Percentiles rank a stretch among this genome's conserved stretches.
These are phyloP conservation scores for Bicyclus anynana DNA, from an alignment of 1,140 invertebrate genomes.

Conservation along the genomic window DNA sequence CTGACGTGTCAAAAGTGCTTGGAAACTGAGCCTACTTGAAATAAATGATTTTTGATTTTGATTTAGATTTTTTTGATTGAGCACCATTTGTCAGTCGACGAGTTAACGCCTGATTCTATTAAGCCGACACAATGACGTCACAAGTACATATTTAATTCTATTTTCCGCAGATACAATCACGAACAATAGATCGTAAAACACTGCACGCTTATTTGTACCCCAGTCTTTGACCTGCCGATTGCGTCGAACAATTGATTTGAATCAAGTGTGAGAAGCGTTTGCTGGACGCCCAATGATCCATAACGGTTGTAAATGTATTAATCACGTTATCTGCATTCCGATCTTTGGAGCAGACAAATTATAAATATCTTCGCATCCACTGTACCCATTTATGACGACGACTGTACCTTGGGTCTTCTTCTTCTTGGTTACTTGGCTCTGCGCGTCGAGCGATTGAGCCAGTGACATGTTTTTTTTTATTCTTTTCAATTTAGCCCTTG, in stretches of 20 bases:
- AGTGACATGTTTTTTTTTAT: no score
- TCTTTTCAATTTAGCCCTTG: no score
- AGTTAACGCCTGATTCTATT: neutral
- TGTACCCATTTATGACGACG: no score
- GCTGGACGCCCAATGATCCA: conserved; percentile 4
- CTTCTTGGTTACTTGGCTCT: no score
- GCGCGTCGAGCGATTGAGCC: no score
- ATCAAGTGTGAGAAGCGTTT: conserved; percentile 10
- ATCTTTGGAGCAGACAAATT: neutral
- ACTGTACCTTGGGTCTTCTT: no score
- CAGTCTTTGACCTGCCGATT: conserved; percentile 5
- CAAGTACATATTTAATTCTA: conserved; percentile 7
- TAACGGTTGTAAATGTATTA: neutral
- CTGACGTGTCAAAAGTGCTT: no score
- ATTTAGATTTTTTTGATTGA: no score
- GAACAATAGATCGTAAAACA: conserved; percentile 31
- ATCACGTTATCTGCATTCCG: neutral
- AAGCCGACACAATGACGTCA: neutral
- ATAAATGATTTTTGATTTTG: no score
- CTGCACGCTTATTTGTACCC: neutral
- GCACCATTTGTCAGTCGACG: no score
- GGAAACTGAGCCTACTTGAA: no score
- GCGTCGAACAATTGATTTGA: conserved; percentile 14
- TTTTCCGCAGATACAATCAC: neutral
- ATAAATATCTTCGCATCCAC: neutral